Conservation (phyloP, 2,113 vertebrate genomes). For the Rhadina sibilatrix region DNA sequence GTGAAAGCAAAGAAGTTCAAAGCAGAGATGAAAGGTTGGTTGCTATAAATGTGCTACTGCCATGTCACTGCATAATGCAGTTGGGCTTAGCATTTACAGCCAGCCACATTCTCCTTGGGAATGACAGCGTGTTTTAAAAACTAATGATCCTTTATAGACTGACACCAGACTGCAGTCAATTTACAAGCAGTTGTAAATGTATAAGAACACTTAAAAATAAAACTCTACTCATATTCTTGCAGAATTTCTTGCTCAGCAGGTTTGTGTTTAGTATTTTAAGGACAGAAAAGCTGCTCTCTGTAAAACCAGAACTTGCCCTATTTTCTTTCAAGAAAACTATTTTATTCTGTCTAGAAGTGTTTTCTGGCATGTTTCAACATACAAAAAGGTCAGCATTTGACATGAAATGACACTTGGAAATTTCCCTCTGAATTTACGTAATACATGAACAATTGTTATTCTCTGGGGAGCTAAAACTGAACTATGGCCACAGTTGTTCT, state of each 20-base stretch:
- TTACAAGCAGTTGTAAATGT: not conserved
- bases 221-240: not conserved
- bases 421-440: not conserved
- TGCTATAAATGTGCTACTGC: not conserved
- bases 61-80: accelerated
- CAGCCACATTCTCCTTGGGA: not conserved
- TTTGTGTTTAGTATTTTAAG: not conserved
- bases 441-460: not conserved
- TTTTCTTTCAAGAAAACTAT: not conserved
- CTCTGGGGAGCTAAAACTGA: not conserved
- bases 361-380: not conserved
- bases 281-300: not conserved
- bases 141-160: not conserved
- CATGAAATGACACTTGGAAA: not conserved
- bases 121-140: not conserved
- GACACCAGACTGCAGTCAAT: not conserved
- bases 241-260: not conserved
- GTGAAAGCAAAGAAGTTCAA: conserved; percentile 87
- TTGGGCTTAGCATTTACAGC: not conserved
- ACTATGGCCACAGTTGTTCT: not conserved
- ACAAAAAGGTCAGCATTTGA: not conserved
- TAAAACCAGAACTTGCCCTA: not conserved
- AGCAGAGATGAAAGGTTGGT: conserved; percentile 73
- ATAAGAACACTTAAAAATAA: not conserved
- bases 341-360: not conserved